phyloP scores from a whole-genome alignment of 2,888 invertebrate species.

The Cataglyphis livida region DNA sequence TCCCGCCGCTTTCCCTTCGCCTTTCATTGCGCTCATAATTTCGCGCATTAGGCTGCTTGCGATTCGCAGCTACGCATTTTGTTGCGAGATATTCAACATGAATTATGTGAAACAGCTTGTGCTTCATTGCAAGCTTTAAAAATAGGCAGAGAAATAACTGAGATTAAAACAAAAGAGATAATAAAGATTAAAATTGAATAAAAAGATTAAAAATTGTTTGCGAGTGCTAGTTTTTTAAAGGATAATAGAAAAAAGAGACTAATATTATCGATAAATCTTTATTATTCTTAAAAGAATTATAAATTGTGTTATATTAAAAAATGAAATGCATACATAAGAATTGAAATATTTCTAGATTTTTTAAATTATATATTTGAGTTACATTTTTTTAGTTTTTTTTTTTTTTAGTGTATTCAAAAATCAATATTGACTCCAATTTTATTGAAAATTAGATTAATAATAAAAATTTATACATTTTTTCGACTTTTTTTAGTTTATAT shows the following conservation, averaged over 20 bases:
- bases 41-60: conserved; percentile 39
- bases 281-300: background rate
- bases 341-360: background rate
- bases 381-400: background rate
- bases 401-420: background rate
- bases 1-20: conserved; percentile 46
- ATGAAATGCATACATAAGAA: background rate
- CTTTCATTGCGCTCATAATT: conserved; percentile 38
- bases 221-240: background rate
- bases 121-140: background rate
- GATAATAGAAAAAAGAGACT: background rate
- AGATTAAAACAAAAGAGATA: background rate
- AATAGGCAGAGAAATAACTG: background rate
- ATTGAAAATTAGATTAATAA: conserved; percentile 32
- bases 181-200: background rate
- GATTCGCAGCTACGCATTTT: conserved; percentile 31
- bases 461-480: conserved; percentile 27
- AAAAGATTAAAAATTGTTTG: background rate
- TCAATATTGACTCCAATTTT: conserved; percentile 9
- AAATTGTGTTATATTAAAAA: background rate
- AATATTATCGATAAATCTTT: background rate
- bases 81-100: conserved; percentile 12
- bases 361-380: background rate
- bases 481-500: background rate
- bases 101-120: conserved; percentile 28